Percentiles rank a stretch among this genome's conserved stretches.
phyloP scores from a whole-genome alignment of 1,140 invertebrate genomes.

The Drosophila santomea region DNA sequence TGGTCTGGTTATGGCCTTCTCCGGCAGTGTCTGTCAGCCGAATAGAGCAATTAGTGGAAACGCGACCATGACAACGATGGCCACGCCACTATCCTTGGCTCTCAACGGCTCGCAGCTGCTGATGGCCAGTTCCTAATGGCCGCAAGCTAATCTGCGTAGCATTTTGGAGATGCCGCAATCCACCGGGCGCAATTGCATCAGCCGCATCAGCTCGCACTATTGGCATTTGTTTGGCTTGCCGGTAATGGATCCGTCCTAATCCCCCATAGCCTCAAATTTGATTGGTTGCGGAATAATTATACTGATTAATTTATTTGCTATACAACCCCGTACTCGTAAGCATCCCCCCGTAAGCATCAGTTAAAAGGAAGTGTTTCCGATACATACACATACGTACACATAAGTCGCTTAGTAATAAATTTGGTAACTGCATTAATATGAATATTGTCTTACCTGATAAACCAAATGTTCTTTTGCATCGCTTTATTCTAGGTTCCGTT shows the following conservation, averaged over 20 bases:
- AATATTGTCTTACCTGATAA: too few species aligned
- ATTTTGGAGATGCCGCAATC: conserved; percentile 52
- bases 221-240: conserved; percentile 28
- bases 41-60: conserved; percentile 37
- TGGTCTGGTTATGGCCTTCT: conserved; percentile 55
- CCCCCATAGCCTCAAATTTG: conserved; percentile 15
- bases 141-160: conserved; percentile 12
- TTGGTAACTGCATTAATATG: too few species aligned
- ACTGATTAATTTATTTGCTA: conserved; percentile 2
- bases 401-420: too few species aligned
- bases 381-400: too few species aligned
- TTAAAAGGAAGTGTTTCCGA: too few species aligned
- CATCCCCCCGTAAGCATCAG: too few species aligned
- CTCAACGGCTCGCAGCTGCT: conserved; percentile 40
- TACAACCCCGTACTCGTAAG: neutral
- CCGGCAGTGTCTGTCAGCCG: conserved; percentile 31
- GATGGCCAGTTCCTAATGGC: conserved; percentile 46
- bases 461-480: too few species aligned
- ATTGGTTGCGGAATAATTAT: conserved; percentile 15
- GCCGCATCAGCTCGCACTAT: conserved; percentile 26
- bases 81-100: conserved; percentile 33
- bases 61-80: conserved; percentile 2
- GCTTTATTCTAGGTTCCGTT: too few species aligned
- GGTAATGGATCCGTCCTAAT: conserved; percentile 5
- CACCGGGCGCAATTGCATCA: conserved; percentile 56